Conservation (phyloP, 2,888 invertebrate genomes). For the Drosophila koepferae region DNA sequence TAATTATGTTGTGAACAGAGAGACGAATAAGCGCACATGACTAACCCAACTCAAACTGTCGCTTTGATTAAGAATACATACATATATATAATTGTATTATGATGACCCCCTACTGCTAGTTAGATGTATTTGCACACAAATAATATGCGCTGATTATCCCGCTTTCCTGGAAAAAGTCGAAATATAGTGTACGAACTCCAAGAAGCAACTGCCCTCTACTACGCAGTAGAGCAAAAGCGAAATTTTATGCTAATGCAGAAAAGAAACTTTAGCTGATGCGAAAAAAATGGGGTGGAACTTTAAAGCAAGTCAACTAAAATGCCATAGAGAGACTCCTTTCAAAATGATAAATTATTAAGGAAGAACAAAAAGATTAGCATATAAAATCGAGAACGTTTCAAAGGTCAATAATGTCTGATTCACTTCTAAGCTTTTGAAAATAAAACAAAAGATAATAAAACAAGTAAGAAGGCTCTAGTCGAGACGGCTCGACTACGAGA, state of each 20-base stretch:
- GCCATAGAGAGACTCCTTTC: neutral
- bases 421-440: neutral
- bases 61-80: neutral
- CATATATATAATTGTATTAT: neutral
- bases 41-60: neutral
- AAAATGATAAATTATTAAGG: neutral
- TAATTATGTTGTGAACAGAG: neutral
- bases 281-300: neutral
- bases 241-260: conserved; percentile 1
- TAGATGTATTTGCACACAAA: neutral
- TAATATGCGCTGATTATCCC: neutral
- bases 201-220: neutral
- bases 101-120: neutral
- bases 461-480: neutral
- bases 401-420: neutral
- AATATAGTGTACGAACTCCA: neutral
- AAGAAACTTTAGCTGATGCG: neutral
- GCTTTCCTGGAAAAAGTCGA: neutral
- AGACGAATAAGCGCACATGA: neutral
- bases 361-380: conserved; percentile 1
- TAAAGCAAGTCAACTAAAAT: neutral
- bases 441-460: no score
- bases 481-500: no score
- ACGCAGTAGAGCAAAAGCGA: neutral
- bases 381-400: neutral